A percentile compares a stretch with the other conserved stretches of the same genome.
Evolutionary conservation across 2,113 vertebrate species (phyloP).

Genomic region (Euleptes europaea): DNA sequence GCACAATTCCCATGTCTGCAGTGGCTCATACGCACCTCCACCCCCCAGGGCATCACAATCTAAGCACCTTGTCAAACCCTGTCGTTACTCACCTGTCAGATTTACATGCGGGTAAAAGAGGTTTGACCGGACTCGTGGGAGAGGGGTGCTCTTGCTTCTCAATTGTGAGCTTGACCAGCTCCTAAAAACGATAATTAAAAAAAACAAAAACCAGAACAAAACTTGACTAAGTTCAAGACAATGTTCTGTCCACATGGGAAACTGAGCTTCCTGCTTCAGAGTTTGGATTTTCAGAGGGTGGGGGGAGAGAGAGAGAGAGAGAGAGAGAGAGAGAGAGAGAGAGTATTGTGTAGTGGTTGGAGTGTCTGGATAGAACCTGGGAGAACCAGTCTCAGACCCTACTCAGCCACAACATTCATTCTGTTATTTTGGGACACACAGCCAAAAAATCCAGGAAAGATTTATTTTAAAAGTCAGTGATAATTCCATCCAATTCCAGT

Average conservation of each 20-base stretch:
- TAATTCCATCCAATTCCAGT: no score
- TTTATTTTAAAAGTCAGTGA: no score
- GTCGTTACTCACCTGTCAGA: slow-evolving; percentile 82
- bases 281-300: background rate
- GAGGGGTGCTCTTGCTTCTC: slow-evolving; percentile 97
- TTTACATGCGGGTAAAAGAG: slow-evolving; percentile 79
- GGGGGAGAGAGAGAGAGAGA: no score
- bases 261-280: background rate
- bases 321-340: no score
- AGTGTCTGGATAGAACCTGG: no score
- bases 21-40: background rate
- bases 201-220: background rate
- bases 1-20: background rate
- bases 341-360: no score
- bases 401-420: no score
- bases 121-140: slow-evolving; percentile 90
- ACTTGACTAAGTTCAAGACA: background rate
- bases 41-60: background rate
- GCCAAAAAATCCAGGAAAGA: no score
- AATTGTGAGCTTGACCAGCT: slow-evolving; percentile 93
- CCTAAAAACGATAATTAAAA: slow-evolving; percentile 72
- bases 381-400: no score
- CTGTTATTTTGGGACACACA: no score
- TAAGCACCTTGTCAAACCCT: background rate
- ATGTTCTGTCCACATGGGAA: no score